phyloP scores from a whole-genome alignment of 2,797 vertebrate genomes.

The Iguana delicatissima region DNA sequence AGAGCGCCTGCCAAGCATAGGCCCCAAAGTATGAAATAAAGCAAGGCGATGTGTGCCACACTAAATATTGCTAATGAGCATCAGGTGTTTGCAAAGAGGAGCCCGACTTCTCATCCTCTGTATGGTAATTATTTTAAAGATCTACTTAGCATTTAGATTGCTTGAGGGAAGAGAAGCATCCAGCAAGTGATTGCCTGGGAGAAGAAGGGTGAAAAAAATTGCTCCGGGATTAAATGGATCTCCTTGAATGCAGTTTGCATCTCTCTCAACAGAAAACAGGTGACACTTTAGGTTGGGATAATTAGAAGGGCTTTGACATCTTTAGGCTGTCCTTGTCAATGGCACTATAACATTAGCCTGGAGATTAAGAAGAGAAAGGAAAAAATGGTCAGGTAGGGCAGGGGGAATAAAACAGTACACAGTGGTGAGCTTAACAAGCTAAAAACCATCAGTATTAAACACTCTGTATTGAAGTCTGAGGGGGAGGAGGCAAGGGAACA shows the following conservation, averaged over 20 bases:
- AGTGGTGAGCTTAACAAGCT: neutral
- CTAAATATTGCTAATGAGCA: slow-evolving; percentile 70
- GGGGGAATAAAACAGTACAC: neutral
- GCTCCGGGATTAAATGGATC: slow-evolving; percentile 45
- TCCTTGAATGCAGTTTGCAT: slow-evolving; percentile 65
- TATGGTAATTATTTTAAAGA: slow-evolving; percentile 74
- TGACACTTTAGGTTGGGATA: slow-evolving; percentile 57
- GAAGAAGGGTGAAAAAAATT: slow-evolving; percentile 35
- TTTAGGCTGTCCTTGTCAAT: slow-evolving; percentile 60
- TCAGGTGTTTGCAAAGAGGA: slow-evolving; percentile 68
- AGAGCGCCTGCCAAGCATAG: slow-evolving; percentile 35
- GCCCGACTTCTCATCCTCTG: slow-evolving; percentile 51
- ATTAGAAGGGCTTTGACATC: slow-evolving; percentile 60
- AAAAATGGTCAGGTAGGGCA: no score
- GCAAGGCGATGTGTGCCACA: slow-evolving; percentile 40
- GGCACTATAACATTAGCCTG: neutral
- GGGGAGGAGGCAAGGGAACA: no score
- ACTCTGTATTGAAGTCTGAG: neutral
- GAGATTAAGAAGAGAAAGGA: slow-evolving; percentile 27
- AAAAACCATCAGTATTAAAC: slow-evolving; percentile 30
- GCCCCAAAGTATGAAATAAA: slow-evolving; percentile 46
- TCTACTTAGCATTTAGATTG: slow-evolving; percentile 79
- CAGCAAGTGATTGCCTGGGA: slow-evolving; percentile 64
- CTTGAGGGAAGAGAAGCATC: slow-evolving; percentile 56
- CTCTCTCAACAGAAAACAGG: slow-evolving; percentile 58